These are phyloP conservation scores for Magallana angulata DNA, from an alignment of 1,140 invertebrate species.

Conservation along the genomic window DNA sequence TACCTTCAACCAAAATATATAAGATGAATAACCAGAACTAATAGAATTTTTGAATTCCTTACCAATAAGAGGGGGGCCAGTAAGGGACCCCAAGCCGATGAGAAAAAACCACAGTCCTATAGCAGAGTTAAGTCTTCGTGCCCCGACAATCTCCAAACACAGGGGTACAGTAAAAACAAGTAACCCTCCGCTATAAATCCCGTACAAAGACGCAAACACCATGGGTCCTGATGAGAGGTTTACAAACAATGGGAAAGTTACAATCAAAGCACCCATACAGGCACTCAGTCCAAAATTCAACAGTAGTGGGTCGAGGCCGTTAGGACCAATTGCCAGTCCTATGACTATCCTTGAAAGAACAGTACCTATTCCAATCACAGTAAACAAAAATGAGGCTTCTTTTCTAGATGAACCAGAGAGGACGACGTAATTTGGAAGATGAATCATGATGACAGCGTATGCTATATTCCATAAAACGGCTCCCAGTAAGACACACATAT, in stretches of 20 bases:
- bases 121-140: constrained; percentile 12
- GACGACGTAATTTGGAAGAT: constrained; percentile 52
- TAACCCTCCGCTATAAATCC: constrained; percentile 50
- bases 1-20: no score
- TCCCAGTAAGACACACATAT: constrained; percentile 23
- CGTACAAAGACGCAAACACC: constrained; percentile 51
- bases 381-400: constrained; percentile 55
- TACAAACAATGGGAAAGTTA: constrained; percentile 52
- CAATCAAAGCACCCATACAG: constrained; percentile 40
- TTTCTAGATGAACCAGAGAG: constrained; percentile 36
- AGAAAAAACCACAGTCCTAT: constrained; percentile 42
- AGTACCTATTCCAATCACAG: constrained; percentile 51
- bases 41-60: background rate
- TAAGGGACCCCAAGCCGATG: constrained; percentile 45
- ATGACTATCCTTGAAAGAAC: constrained; percentile 48
- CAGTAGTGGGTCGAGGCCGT: constrained; percentile 50
- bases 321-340: constrained; percentile 49
- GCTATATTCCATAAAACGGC: constrained; percentile 46
- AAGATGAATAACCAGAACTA: no score
- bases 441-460: constrained; percentile 50
- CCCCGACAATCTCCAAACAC: constrained; percentile 30
- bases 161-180: constrained; percentile 1
- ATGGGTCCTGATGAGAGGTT: constrained; percentile 41
- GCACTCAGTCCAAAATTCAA: constrained; percentile 54
- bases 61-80: constrained; percentile 51